Percentiles rank a stretch among this genome's conserved stretches.
phyloP scores from a whole-genome alignment of 2,113 vertebrate genomes.

The Mobula hypostoma region DNA sequence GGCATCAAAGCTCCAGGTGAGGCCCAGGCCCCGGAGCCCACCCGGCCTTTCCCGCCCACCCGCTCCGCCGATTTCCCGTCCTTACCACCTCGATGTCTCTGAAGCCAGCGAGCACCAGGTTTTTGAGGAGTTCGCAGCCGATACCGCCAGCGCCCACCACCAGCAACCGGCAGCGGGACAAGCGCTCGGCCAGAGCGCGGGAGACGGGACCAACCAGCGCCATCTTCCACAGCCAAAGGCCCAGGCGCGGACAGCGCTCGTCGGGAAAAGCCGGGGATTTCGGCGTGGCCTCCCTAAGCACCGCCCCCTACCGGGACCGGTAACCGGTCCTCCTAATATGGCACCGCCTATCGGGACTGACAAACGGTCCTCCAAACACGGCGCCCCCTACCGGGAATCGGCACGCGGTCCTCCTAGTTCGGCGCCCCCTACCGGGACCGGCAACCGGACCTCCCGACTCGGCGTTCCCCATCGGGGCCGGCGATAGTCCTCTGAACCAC shows the following conservation, averaged over 20 bases:
- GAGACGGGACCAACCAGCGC: conserved; percentile 70
- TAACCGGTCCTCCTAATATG: background rate
- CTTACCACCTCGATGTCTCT: conserved; percentile 85
- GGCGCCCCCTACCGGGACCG: background rate
- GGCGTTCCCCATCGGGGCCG: background rate
- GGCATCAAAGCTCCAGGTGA: background rate
- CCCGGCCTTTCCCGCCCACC: background rate
- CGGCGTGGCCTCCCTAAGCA: background rate
- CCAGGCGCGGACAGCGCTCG: conserved; percentile 11
- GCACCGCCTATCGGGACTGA: background rate
- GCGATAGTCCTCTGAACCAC: background rate
- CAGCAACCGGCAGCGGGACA: conserved; percentile 70
- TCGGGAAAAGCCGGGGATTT: background rate
- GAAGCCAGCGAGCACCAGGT: conserved; percentile 88
- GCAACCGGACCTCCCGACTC: background rate
- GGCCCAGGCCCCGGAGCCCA: background rate
- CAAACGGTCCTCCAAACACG: background rate
- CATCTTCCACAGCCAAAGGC: conserved; percentile 48
- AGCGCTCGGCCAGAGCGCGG: conserved; percentile 74
- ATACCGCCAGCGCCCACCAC: conserved; percentile 90
- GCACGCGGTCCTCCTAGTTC: background rate
- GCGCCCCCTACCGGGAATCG: background rate
- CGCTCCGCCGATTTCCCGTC: background rate
- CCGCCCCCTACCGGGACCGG: background rate
- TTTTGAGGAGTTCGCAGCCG: conserved; percentile 90